phyloP scores from a whole-genome alignment of 2,113 vertebrate genomes.

The Pangasianodon gigas region DNA sequence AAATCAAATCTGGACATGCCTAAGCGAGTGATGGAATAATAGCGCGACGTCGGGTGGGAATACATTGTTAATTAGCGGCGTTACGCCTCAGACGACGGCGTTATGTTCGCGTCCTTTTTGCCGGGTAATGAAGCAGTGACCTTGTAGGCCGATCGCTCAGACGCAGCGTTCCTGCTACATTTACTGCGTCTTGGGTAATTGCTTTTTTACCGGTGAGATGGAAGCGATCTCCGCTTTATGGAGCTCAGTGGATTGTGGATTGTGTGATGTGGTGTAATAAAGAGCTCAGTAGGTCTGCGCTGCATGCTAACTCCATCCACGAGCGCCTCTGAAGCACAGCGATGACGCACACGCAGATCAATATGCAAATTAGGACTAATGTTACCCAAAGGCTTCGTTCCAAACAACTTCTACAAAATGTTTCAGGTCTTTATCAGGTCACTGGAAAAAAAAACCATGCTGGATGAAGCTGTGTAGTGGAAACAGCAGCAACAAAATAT shows the following conservation, averaged over 20 bases:
- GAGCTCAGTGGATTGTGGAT: neutral
- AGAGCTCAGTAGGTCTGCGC: neutral
- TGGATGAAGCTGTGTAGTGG: too few relatives aligned
- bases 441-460: too few relatives aligned
- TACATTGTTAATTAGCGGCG: neutral
- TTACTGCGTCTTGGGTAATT: conserved; percentile 41
- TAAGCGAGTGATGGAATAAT: neutral
- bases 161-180: conserved; percentile 34
- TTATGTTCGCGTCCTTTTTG: neutral
- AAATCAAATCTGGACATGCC: neutral
- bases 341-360: neutral
- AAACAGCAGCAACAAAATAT: neutral
- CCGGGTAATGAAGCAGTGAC: conserved; percentile 30
- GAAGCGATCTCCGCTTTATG: conserved; percentile 30
- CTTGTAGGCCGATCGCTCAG: conserved; percentile 37
- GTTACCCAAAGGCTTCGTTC: neutral
- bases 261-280: conserved; percentile 16
- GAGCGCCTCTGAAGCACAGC: neutral
- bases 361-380: neutral
- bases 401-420: neutral
- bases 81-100: neutral
- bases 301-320: neutral
- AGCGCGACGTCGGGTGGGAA: neutral
- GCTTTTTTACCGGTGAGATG: conserved; percentile 30
- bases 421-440: neutral